phyloP scores from a whole-genome alignment of 1,140 invertebrate genomes.

The Proales similis region DNA sequence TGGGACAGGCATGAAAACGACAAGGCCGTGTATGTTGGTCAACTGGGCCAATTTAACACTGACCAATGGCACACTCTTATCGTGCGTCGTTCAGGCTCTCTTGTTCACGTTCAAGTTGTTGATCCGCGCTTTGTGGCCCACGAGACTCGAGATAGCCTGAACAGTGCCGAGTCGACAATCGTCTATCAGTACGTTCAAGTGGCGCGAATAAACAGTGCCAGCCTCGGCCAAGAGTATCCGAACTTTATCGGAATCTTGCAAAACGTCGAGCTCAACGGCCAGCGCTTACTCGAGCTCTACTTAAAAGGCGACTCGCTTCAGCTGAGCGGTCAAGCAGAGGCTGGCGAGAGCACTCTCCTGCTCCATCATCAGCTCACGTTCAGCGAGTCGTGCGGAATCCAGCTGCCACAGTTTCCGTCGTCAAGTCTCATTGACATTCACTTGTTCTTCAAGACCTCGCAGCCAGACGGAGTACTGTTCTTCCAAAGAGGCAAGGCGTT shows the following conservation, averaged over 20 bases:
- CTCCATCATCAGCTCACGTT: conserved; percentile 26
- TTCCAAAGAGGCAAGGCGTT: conserved; percentile 10
- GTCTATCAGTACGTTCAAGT: conserved; percentile 2
- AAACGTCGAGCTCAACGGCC: conserved; percentile 13
- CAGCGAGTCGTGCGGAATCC: neutral
- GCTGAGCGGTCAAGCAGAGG: conserved; percentile 6
- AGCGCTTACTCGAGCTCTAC: conserved; percentile 12
- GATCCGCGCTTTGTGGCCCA: conserved; percentile 1
- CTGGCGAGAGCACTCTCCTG: conserved; percentile 13
- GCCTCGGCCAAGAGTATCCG: conserved; percentile 4
- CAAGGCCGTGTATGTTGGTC: neutral
- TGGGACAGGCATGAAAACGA: conserved; percentile 26
- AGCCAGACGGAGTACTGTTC: conserved; percentile 26
- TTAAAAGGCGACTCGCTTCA: neutral
- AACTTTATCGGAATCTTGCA: conserved; percentile 34
- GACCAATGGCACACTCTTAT: conserved; percentile 29
- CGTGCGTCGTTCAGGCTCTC: neutral
- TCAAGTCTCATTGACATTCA: conserved; percentile 12
- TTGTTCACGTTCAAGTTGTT: neutral
- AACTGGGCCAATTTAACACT: conserved; percentile 8
- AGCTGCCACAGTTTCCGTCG: neutral
- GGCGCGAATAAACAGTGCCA: neutral
- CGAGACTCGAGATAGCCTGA: neutral
- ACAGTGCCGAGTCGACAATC: neutral
- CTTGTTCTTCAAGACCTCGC: conserved; percentile 23